Base-by-base conservation (phyloP, 2,797 vertebrate genomes). In the Fistularia tabacaria region DNA sequence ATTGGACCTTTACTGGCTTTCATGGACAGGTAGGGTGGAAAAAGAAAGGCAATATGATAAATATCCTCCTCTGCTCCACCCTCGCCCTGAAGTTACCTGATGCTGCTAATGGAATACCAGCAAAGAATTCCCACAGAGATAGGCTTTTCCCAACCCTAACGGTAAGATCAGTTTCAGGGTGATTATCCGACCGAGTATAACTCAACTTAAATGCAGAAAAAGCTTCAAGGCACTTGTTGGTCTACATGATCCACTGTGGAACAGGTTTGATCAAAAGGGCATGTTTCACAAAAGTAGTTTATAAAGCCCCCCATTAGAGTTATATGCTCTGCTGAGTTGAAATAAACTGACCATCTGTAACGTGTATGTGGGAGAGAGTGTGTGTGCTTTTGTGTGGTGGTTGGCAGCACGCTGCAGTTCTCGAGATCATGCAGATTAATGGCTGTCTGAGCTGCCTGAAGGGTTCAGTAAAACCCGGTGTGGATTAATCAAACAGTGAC, bases 351-450 rank as follows among this genome's bases (percentile, higher is more conserved):
- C 70, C 73, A 74, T 71, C 69, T 71, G 62, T 60, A 56, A 50
- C 15, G 65, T 25, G 25, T 25, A 49, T n/a, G 65, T 46, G 7
- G 53, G 14, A 38, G 41, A 3, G 55, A 25, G 25, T 40, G 9
- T 6, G 38, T 10, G 38, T 9, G 49, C n/a, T 9, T 36, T 10
- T 36, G 36, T 9, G n/a, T n/a, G 44, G 56, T 62, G 76, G 53
- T 64, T 83, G 71, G 46, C 55, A 57, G 71, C 80, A 81, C 82
- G 72, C 79, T 80, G 83, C 50, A 62, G 73, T 55, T 73, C 71
- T 78, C 73, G 69, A 62, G 74, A 71, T 72, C 71, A 57, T 52
- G 46, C 48, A 56, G 76, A 79, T 81, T 76, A 82, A 81, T 66
- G 72, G 54, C 69, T 60, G 66, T 59, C 7, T 70, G 71, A 84